Conservation (phyloP, 1,140 invertebrate genomes). For the Neodiprion pinetum region DNA sequence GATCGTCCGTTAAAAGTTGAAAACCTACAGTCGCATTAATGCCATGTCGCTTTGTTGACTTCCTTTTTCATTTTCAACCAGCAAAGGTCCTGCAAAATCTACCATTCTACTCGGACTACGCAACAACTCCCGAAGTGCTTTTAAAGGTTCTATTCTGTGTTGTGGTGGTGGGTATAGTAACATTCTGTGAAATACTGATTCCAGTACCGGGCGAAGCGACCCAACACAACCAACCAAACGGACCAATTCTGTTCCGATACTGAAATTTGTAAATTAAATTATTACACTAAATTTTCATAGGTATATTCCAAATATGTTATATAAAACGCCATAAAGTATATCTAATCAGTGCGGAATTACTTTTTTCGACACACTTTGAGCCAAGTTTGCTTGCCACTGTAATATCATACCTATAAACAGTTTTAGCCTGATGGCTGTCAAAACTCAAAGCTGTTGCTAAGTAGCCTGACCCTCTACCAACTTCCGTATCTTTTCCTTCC, state of each 20-base stretch:
- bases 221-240: conserved; percentile 84
- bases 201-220: conserved; percentile 84
- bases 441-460: conserved; percentile 76
- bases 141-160: conserved; percentile 84
- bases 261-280: conserved; percentile 53
- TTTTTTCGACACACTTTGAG: too few species aligned
- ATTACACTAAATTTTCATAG: too few species aligned
- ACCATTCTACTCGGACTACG: conserved; percentile 75
- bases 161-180: conserved; percentile 83
- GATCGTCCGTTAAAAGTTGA: conserved; percentile 12
- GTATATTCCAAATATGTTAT: too few species aligned
- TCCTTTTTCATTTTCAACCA: conserved; percentile 77
- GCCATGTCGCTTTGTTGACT: conserved; percentile 87
- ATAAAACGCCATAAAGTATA: too few species aligned
- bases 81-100: conserved; percentile 72
- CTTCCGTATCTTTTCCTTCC: conserved; percentile 67
- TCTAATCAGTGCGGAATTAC: too few species aligned
- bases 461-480: conserved; percentile 75
- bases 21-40: conserved; percentile 83
- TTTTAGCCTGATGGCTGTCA: conserved; percentile 81
- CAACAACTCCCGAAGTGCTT: conserved; percentile 79
- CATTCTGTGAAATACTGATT: conserved; percentile 92
- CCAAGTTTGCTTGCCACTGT: too few species aligned
- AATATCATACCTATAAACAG: conserved; percentile 77
- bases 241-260: conserved; percentile 87